Conservation (phyloP, 2,888 invertebrate genomes). For the Chironomus riparius region DNA sequence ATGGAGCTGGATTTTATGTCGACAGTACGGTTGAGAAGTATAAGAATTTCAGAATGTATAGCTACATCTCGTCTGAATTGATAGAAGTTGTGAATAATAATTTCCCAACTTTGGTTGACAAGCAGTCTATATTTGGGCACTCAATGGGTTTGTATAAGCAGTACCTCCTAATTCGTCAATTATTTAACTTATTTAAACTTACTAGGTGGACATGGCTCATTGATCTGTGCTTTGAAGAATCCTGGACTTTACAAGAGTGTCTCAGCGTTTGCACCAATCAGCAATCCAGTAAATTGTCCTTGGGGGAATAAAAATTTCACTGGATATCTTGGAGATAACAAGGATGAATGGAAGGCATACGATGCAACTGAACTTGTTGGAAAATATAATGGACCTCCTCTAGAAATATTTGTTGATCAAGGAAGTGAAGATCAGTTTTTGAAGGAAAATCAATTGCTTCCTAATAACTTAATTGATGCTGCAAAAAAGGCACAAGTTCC, state of each 20-base stretch:
- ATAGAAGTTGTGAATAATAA: slow-evolving; percentile 63
- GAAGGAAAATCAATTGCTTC: slow-evolving; percentile 63
- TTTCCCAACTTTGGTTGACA: slow-evolving; percentile 47
- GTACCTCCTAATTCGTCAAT: no score
- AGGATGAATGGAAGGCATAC: slow-evolving; percentile 67
- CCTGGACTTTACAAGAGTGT: slow-evolving; percentile 80
- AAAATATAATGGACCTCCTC: slow-evolving; percentile 71
- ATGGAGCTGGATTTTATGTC: slow-evolving; percentile 91
- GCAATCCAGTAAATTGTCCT: slow-evolving; percentile 71
- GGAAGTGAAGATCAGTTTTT: slow-evolving; percentile 77
- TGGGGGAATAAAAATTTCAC: slow-evolving; percentile 85
- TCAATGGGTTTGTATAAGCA: slow-evolving; percentile 55
- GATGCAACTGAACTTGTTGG: slow-evolving; percentile 80
- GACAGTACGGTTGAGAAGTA: slow-evolving; percentile 88
- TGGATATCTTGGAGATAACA: slow-evolving; percentile 66
- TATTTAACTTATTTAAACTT: no score
- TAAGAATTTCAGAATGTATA: slow-evolving; percentile 93
- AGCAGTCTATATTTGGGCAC: slow-evolving; percentile 34
- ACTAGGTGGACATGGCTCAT: slow-evolving; percentile 81
- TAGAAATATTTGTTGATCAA: slow-evolving; percentile 82
- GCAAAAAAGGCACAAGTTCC: slow-evolving; percentile 61
- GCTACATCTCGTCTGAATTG: slow-evolving; percentile 84
- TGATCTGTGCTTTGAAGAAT: slow-evolving; percentile 82
- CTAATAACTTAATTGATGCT: slow-evolving; percentile 67
- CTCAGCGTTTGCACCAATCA: slow-evolving; percentile 92